Percentiles rank a stretch among this genome's conserved stretches.
These are phyloP conservation scores for Pogonognathellus flavescens DNA, from an alignment of 1,140 invertebrate genomes.

Conservation along the genomic window DNA sequence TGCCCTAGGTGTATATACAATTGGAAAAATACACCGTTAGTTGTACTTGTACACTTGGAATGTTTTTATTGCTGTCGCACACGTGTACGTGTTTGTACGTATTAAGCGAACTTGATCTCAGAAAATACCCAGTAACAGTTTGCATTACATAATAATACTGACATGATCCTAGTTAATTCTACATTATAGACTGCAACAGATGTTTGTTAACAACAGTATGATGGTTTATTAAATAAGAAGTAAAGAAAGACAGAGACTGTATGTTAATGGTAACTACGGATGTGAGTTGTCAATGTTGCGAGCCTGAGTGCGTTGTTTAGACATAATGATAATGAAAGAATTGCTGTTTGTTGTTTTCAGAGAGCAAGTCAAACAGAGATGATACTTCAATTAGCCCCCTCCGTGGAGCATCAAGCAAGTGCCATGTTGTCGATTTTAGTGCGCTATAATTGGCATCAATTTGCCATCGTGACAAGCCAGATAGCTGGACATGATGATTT, in stretches of 20 bases:
- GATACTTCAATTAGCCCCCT: conserved; percentile 91
- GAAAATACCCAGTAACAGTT: no score
- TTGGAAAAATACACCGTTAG: no score
- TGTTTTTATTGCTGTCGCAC: no score
- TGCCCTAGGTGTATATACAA: no score
- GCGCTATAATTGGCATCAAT: conserved; percentile 96
- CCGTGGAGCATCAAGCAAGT: conserved; percentile 85
- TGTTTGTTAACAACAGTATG: not conserved
- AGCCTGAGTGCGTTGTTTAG: not conserved
- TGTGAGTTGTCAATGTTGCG: not conserved
- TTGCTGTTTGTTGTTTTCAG: conserved; percentile 69
- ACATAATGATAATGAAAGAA: not conserved
- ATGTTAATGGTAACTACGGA: not conserved
- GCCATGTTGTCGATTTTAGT: conserved; percentile 85
- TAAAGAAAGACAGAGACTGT: no score
- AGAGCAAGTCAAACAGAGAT: conserved; percentile 85
- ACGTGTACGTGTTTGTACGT: no score
- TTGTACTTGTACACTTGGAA: no score
- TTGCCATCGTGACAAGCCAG: conserved; percentile 87
- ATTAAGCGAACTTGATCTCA: no score
- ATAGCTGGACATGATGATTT: conserved; percentile 43
- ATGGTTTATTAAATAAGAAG: not conserved
- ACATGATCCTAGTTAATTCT: not conserved
- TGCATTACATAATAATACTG: not conserved
- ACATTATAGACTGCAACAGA: not conserved